Evolutionary conservation across 1,140 invertebrate genomes (phyloP).

Genomic region (Leptinotarsa texana): DNA sequence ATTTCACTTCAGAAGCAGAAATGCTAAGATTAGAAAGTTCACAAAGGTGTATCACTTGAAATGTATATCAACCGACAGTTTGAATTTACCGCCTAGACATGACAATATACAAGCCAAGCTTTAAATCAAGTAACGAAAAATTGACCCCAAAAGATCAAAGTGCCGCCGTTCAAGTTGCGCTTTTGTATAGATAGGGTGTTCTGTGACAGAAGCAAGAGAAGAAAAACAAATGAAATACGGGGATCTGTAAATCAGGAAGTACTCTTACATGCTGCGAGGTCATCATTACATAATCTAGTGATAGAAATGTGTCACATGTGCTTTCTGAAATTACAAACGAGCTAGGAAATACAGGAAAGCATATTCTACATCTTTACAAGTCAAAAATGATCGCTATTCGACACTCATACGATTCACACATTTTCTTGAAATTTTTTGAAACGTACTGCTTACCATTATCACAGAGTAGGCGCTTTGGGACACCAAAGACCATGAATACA

Average conservation of each 20-base stretch:
- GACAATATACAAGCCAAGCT: not conserved
- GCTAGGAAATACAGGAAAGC: no score
- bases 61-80: not conserved
- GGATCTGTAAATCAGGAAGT: no score
- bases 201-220: no score
- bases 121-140: not conserved
- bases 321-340: no score
- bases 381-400: no score
- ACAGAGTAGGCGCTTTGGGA: slow-evolving; percentile 19
- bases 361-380: no score
- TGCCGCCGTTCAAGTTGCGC: no score
- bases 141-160: not conserved
- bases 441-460: slow-evolving; percentile 29
- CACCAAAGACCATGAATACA: slow-evolving; percentile 7
- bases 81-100: not conserved
- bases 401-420: not conserved
- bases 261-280: no score
- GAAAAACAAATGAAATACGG: no score
- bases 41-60: slow-evolving; percentile 1
- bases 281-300: no score
- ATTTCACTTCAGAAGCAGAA: not conserved
- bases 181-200: not conserved
- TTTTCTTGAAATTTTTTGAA: slow-evolving; percentile 2
- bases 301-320: no score
- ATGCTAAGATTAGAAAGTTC: not conserved